Evolutionary conservation across 1,140 invertebrate genomes (phyloP).

Genomic region (Goniozus legneri): DNA sequence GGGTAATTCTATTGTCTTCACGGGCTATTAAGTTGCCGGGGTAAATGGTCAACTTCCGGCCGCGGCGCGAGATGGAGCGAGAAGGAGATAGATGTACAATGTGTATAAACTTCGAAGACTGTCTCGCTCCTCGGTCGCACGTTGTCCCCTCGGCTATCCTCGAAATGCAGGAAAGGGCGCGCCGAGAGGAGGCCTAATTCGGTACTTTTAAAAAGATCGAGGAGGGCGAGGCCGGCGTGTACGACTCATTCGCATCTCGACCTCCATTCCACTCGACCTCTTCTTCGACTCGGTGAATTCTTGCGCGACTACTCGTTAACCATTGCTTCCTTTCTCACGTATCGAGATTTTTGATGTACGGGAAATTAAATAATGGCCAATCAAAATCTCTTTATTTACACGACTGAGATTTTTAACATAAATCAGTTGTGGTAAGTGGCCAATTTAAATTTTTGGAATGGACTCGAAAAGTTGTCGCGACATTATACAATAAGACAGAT

Average conservation of each 20-base stretch:
- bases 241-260: slow-evolving; percentile 29
- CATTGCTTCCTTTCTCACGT: slow-evolving; percentile 44
- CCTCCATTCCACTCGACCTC: slow-evolving; percentile 30
- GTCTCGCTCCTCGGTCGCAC: too few species aligned
- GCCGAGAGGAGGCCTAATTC: slow-evolving; percentile 44
- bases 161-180: slow-evolving; percentile 55
- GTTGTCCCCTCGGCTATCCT: too few species aligned
- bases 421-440: too few species aligned
- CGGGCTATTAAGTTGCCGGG: slow-evolving; percentile 54
- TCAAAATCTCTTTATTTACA: too few species aligned
- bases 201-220: slow-evolving; percentile 46
- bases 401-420: too few species aligned
- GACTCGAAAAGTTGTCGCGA: too few species aligned
- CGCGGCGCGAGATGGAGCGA: slow-evolving; percentile 23
- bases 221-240: slow-evolving; percentile 29
- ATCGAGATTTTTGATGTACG: too few species aligned
- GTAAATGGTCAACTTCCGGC: slow-evolving; percentile 51
- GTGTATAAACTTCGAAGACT: too few species aligned
- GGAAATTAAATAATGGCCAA: too few species aligned
- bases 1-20: slow-evolving; percentile 56
- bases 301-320: too few species aligned
- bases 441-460: too few species aligned
- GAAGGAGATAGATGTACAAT: neutral
- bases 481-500: too few species aligned
- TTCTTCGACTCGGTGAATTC: slow-evolving; percentile 22